Base-by-base conservation (phyloP, 1,140 invertebrate species). In the Cyrtorhinus lividipennis region DNA sequence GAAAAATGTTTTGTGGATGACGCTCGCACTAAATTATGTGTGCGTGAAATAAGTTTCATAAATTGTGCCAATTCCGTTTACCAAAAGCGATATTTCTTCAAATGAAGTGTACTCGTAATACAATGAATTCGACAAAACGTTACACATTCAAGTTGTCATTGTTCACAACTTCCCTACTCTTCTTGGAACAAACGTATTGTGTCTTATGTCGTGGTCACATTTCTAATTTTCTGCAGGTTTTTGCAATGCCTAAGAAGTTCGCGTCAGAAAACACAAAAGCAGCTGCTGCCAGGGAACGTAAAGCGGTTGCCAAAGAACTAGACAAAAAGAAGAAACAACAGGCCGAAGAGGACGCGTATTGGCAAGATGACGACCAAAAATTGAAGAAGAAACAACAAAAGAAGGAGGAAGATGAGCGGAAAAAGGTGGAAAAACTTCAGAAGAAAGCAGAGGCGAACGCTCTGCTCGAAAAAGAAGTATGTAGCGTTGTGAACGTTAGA, bases 301-400 rank as follows among this genome's bases (percentile, higher is more conserved):
- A 93, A 77, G 84, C 85, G 66, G 84, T 84, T 63, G 80, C 75
- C 0, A 87, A 87, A 71, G 80, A 83, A 69, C 82, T 82, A 56
- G 84, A 90, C 72, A 79, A 77, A 58, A 75, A 81, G 24, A 80
- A 80, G 68, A 82, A 85, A 69, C 77, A 86, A 69, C 82, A 88
- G 72, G 82, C 82, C 70, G 75, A 83, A 61, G 92, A 96, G 76
- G 91, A 96, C 72, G 87, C 81, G 62, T 82, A 85, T 38, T 99
- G 95, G 95, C 76, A 83, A 68, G 95, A 99, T 75, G 86, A 96
- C 73, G 91, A 98, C 72, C 97, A 96, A 72, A 84, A 88, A 72
- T 67, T 89, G 13, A 76, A 82, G 18, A 90, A 89, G 71, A 98
- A 98, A 75, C 86, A 89, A 71, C 88, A 93, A 71, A 82, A 87